phyloP scores from a whole-genome alignment of 2,113 vertebrate species.

The Micromys minutus region DNA sequence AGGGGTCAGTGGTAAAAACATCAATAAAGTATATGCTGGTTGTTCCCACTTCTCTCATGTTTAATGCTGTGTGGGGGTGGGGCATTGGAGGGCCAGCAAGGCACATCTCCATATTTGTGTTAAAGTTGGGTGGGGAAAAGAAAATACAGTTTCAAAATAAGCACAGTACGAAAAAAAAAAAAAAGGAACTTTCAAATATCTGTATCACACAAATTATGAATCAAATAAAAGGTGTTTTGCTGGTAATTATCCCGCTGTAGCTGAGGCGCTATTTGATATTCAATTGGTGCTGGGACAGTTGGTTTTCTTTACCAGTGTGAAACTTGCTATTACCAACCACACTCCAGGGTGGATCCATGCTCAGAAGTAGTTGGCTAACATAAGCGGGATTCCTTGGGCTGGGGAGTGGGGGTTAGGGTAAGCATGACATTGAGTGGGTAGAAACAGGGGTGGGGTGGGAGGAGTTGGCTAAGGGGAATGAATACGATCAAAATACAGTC shows the following conservation, averaged over 20 bases:
- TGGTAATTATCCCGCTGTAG: not conserved
- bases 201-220: not conserved
- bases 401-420: not conserved
- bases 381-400: not conserved
- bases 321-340: not conserved
- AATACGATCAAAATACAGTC: not conserved
- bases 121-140: slow-evolving; percentile 6
- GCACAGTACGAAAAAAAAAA: not conserved
- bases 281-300: not conserved
- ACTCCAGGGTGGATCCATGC: not conserved
- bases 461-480: not conserved
- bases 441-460: not conserved
- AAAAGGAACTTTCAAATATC: slow-evolving; percentile 4
- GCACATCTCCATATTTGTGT: not conserved
- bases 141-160: slow-evolving; percentile 17
- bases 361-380: not conserved
- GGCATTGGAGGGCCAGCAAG: not conserved
- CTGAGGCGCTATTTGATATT: not conserved
- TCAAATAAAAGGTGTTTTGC: not conserved
- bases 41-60: not conserved
- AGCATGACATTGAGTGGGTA: not conserved
- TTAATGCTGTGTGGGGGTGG: not conserved
- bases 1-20: not conserved
- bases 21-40: not conserved
- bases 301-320: not conserved